Conservation (phyloP, 2,888 invertebrate species). For the Phania funesta region DNA sequence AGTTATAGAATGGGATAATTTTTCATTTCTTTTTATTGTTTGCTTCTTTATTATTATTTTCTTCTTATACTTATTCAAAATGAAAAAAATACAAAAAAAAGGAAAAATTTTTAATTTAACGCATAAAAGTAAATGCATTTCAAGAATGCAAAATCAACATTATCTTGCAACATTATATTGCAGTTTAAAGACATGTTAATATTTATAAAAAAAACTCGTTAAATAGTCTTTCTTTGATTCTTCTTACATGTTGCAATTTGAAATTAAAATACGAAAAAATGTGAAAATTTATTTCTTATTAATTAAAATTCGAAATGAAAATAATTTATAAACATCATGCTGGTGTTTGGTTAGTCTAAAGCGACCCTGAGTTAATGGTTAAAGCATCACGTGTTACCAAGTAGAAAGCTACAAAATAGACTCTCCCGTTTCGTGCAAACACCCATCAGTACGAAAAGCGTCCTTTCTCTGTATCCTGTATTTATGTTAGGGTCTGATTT, state of each 20-base stretch:
- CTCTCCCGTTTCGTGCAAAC: background rate
- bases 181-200: constrained; percentile 53
- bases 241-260: constrained; percentile 2
- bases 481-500: background rate
- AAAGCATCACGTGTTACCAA: background rate
- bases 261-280: too few relatives aligned
- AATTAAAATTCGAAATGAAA: too few relatives aligned
- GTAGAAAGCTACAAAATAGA: background rate
- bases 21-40: constrained; percentile 61
- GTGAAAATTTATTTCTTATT: too few relatives aligned
- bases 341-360: too few relatives aligned
- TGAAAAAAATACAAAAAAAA: constrained; percentile 10
- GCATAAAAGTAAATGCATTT: constrained; percentile 70
- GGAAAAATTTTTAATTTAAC: constrained; percentile 76
- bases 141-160: constrained; percentile 54
- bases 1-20: constrained; percentile 53
- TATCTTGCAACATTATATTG: constrained; percentile 38
- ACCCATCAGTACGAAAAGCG: background rate
- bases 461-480: background rate
- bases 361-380: constrained; percentile 6
- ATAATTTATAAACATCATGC: too few relatives aligned
- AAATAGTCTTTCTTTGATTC: background rate
- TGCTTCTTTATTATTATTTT: constrained; percentile 56
- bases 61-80: constrained; percentile 28
- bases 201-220: constrained; percentile 39